Evolutionary conservation across 2,797 vertebrate species (phyloP).

Genomic region (Amblyopsis hoosieri): DNA sequence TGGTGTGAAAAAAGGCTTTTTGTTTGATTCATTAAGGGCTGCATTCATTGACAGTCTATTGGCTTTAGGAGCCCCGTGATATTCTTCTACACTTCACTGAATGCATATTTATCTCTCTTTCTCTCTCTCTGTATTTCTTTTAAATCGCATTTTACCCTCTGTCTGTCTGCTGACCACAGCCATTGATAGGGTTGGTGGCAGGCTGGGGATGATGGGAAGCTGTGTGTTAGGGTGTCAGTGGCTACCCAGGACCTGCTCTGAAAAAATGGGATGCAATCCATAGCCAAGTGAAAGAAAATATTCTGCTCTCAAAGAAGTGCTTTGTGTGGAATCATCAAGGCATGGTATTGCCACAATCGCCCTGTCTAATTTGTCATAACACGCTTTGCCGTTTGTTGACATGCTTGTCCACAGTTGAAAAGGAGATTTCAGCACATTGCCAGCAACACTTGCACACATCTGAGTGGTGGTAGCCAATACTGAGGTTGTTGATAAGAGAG

Average conservation of each 20-base stretch:
- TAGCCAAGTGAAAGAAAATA: constrained; percentile 38
- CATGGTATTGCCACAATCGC: constrained; percentile 49
- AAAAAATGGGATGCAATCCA: constrained; percentile 57
- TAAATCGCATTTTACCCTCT: constrained; percentile 53
- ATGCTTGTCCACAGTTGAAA: constrained; percentile 33
- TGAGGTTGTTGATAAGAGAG: too few species aligned
- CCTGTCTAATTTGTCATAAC: constrained; percentile 65
- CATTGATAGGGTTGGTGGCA: constrained; percentile 65
- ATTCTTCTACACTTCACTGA: constrained; percentile 50
- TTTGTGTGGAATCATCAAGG: constrained; percentile 60
- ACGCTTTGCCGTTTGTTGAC: constrained; percentile 51
- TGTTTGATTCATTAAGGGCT: constrained; percentile 44
- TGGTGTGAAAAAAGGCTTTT: constrained; percentile 35
- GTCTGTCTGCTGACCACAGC: constrained; percentile 64
- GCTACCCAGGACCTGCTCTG: constrained; percentile 46
- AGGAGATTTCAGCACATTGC: constrained; percentile 40
- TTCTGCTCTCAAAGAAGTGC: constrained; percentile 51
- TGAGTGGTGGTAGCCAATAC: constrained; percentile 3
- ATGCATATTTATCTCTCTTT: constrained; percentile 28
- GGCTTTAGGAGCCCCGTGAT: constrained; percentile 25
- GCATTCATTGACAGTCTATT: constrained; percentile 40
- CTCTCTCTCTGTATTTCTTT: constrained; percentile 24
- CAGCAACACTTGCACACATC: constrained; percentile 16
- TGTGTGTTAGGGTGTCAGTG: constrained; percentile 51
- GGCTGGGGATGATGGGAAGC: constrained; percentile 38